These are phyloP conservation scores for Drosophila melanica DNA, from an alignment of 1,140 invertebrate species.

Conservation along the genomic window DNA sequence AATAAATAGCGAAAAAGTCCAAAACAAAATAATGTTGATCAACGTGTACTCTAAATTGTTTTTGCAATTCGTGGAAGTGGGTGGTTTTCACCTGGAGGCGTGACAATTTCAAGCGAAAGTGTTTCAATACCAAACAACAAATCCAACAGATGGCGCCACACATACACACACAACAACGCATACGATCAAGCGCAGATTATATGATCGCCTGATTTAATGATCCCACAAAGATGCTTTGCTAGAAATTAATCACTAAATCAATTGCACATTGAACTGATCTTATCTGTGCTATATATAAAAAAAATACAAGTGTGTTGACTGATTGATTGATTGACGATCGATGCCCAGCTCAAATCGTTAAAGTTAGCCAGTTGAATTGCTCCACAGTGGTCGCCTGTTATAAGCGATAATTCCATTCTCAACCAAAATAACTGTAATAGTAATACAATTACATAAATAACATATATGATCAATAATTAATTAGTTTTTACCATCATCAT, in stretches of 20 bases:
- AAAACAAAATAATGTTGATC: constrained; percentile 1
- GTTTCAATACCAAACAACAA: background rate
- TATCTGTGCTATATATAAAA: no score
- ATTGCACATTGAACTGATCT: no score
- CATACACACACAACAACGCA: background rate
- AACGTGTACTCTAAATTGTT: constrained; percentile 1
- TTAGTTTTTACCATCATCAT: no score
- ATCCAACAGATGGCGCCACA: constrained; percentile 37
- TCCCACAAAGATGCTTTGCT: no score
- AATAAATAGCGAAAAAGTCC: constrained; percentile 14
- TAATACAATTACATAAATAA: no score
- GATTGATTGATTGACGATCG: no score
- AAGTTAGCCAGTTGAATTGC: background rate
- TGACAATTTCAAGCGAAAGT: constrained; percentile 26
- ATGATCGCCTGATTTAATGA: constrained; percentile 9
- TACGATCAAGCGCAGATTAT: background rate
- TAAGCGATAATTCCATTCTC: no score
- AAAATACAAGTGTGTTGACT: no score
- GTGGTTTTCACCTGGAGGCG: constrained; percentile 10
- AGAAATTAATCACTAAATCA: no score
- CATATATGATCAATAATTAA: no score
- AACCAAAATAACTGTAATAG: no score
- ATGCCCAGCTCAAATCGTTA: background rate
- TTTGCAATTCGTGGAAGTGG: constrained; percentile 6
- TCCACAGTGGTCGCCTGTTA: background rate